Percentiles rank a stretch among this genome's conserved stretches.
phyloP scores from a whole-genome alignment of 1,140 invertebrate genomes.

The Antheraea mylitta region DNA sequence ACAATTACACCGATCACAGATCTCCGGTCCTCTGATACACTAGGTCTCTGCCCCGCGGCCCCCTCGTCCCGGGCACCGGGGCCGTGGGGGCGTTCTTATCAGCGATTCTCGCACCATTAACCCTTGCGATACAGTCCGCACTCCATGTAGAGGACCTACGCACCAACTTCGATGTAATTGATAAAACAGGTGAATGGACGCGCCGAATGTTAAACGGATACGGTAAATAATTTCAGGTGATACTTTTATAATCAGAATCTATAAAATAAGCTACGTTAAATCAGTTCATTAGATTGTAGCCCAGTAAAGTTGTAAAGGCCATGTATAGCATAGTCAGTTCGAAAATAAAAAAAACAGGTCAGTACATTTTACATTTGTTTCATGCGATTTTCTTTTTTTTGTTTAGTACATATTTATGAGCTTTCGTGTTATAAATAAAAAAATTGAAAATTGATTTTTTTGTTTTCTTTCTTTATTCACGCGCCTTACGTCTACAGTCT shows the following conservation, averaged over 20 bases:
- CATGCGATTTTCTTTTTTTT: too few relatives aligned
- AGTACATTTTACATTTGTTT: too few relatives aligned
- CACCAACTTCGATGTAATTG: slow-evolving; percentile 29
- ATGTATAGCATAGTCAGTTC: too few relatives aligned
- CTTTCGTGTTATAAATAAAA: too few relatives aligned
- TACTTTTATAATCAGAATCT: not conserved
- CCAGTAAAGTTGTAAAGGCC: too few relatives aligned
- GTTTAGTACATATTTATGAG: too few relatives aligned
- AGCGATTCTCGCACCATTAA: slow-evolving; percentile 58
- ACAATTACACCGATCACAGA: slow-evolving; percentile 57
- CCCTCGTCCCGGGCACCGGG: slow-evolving; percentile 14
- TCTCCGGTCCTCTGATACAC: slow-evolving; percentile 39
- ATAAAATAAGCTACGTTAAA: too few relatives aligned
- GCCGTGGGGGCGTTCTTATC: slow-evolving; percentile 42
- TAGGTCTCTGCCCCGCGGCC: slow-evolving; percentile 9
- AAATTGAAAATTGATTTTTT: too few relatives aligned
- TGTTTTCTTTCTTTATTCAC: too few relatives aligned
- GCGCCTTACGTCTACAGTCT: too few relatives aligned
- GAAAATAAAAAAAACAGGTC: too few relatives aligned
- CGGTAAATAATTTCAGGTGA: not conserved
- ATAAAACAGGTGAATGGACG: slow-evolving; percentile 30
- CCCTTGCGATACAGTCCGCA: slow-evolving; percentile 52
- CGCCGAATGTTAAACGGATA: not conserved
- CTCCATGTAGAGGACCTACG: slow-evolving; percentile 44
- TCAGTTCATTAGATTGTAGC: too few relatives aligned